Conservation (phyloP, 2,797 vertebrate species). For the Diplodus sargus region DNA sequence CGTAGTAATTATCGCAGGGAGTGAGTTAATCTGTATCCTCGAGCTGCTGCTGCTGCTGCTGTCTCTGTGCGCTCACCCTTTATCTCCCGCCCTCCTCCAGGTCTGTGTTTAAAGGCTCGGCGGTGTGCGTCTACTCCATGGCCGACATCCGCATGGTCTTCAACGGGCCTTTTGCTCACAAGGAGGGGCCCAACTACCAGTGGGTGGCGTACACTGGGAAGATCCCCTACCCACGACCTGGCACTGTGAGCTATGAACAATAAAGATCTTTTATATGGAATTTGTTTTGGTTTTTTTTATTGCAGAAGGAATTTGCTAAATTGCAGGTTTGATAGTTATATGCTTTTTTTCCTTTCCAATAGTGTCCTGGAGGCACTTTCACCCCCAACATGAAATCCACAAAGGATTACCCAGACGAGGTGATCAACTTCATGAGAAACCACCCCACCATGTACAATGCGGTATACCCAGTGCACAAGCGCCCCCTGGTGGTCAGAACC, state of each 20-base stretch:
- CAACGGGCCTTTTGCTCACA: slow-evolving; percentile 98
- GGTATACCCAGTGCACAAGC: slow-evolving; percentile 96
- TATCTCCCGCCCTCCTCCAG: slow-evolving; percentile 73
- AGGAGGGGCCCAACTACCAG: slow-evolving; percentile 99
- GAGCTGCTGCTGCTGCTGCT: slow-evolving; percentile 26
- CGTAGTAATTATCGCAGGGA: slow-evolving; percentile 63
- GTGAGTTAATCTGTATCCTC: slow-evolving; percentile 48
- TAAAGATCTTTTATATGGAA: slow-evolving; percentile 10
- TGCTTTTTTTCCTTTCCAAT: slow-evolving; percentile 19
- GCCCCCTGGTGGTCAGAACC: slow-evolving; percentile 95
- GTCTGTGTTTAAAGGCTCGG: slow-evolving; percentile 97
- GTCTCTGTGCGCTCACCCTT: slow-evolving; percentile 34
- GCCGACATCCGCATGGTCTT: slow-evolving; percentile 99
- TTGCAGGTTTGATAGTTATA: slow-evolving; percentile 30
- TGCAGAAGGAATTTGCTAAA: slow-evolving; percentile 27
- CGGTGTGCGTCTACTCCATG: slow-evolving; percentile 99
- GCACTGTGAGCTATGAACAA: slow-evolving; percentile 88
- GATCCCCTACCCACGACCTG: slow-evolving; percentile 97
- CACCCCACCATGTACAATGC: slow-evolving; percentile 98
- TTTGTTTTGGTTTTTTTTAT: slow-evolving; percentile 7
- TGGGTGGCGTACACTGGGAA: slow-evolving; percentile 98
- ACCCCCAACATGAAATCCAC: slow-evolving; percentile 99
- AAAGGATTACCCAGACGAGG: slow-evolving; percentile 98
- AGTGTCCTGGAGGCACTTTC: slow-evolving; percentile 99
- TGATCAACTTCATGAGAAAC: slow-evolving; percentile 98